Base-by-base conservation (phyloP, 2,113 vertebrate species). In the Acanthochromis polyacanthus region DNA sequence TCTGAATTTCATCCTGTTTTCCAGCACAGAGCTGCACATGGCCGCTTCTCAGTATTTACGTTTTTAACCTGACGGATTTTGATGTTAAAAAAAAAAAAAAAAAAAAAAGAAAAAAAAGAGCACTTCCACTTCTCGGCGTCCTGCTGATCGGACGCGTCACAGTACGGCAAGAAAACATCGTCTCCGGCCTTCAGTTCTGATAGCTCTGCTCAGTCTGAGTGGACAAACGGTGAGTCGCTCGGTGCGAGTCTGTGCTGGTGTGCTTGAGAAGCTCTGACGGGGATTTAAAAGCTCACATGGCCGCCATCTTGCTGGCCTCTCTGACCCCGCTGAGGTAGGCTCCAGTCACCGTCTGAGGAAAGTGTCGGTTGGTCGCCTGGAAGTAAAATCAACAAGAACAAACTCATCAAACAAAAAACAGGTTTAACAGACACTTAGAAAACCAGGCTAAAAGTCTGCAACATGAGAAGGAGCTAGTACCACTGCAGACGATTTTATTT, bases 261-360 rank as follows among this genome's bases (percentile, higher is more conserved):
- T 40, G 62, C 67, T 51, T 51, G 17, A 36, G 32, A 36, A 36
- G 32, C 14, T 73, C n/a, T 25, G 20, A 76, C 63, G 43, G 25
- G 55, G 28, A 57, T 28, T 17, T 19, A 23, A 40, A n/a, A 40
- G 32, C 61, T 96, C 91, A 99, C 84, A 95, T 95, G 11, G 96
- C 96, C 53, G 97, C 94, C 88, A 99, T 99, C 94, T 99, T 99
- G 93, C 98, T 99, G 0, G 98, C 98, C 94, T 99, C 98, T 88
- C 98, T 94, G 82, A 99, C 96, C 0, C 98, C 98, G 52, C 98
- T 99, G 92, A 99, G 85, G 88, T 99, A 99, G 40, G 98, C 97
- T 32, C 98, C 98, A 4, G 98, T 98, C 66, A 99, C 98, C 0
- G 98, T 99, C 82, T 99, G 98, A 78, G 98, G 98, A 82, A 99